Conservation (phyloP, 2,797 vertebrate species). For the Gymnopithys bicolor region DNA sequence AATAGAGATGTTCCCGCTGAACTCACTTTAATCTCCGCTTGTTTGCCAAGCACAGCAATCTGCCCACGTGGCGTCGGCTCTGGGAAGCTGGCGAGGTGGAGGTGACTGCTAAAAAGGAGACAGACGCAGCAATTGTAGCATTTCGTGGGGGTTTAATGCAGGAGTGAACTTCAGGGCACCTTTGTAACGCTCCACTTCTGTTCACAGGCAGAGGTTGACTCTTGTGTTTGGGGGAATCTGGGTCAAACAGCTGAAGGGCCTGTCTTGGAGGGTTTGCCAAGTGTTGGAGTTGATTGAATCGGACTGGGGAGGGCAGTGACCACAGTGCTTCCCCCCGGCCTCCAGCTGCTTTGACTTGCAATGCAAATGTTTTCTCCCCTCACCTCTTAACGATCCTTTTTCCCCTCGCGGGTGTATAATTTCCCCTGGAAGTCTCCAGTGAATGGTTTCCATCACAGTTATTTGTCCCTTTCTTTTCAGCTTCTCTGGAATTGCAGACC, state of each 20-base stretch:
- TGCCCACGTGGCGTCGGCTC: not conserved
- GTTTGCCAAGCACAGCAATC: conserved; percentile 44
- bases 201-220: conserved; percentile 37
- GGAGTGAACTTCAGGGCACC: conserved; percentile 21
- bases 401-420: conserved; percentile 29
- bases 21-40: conserved; percentile 5
- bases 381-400: conserved; percentile 52
- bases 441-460: conserved; percentile 46
- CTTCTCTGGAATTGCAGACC: conserved; percentile 9
- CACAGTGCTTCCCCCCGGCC: conserved; percentile 41
- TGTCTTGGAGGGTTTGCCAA: conserved; percentile 55
- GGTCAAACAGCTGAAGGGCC: conserved; percentile 49
- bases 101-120: conserved; percentile 50
- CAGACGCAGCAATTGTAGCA: not conserved
- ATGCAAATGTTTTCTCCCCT: conserved; percentile 63
- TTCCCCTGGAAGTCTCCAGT: conserved; percentile 46
- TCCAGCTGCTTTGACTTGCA: conserved; percentile 66
- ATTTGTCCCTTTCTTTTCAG: conserved; percentile 48
- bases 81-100: not conserved
- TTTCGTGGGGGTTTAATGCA: not conserved
- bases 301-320: conserved; percentile 65
- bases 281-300: conserved; percentile 53
- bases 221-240: not conserved
- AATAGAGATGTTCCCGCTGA: conserved; percentile 35
- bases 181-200: conserved; percentile 14